Base-by-base conservation (phyloP, 2,797 vertebrate species). In the Trematocara caparti region DNA sequence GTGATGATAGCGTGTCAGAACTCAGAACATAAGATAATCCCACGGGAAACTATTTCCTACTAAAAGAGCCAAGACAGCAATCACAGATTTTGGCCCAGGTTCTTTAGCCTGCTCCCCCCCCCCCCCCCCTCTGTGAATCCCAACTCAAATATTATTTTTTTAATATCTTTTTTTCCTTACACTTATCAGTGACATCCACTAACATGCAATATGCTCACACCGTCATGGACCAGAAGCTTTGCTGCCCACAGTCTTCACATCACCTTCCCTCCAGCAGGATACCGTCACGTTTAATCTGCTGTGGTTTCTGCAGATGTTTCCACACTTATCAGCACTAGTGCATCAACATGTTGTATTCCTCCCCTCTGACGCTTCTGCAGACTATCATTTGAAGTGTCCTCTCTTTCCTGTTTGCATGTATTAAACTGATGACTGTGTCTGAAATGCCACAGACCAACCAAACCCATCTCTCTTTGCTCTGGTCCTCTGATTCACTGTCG, bases 341-440 rank as follows among this genome's bases (percentile, higher is more conserved):
- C 73, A 76, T 86, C 84, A 75, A 79, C 81, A 83, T 72, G 34
- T 62, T 78, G 71, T 80, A 62, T 72, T 85, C 73, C 57, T 50
- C 66, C 51, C 73, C 78, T 78, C 59, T 74, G 38, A 40, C 34
- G 57, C 80, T 81, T 85, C 84, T 79, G 79, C 81, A 86, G 53
- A 79, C 62, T 80, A 83, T 86, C 80, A 90, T 89, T 88, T 86
- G 83, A 75, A 90, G 80, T 81, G 85, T 81, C 71, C 90, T 59
- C 49, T 75, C 69, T 84, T 83, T 85, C 73, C 40, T 75, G 59
- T 80, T 77, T 59, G 79, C 24, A 77, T 84, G 57, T 81, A 57
- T 87, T 84, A 84, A 81, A 85, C 24, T 88, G 84, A 92, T 90
- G 78, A 88, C 87, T 94, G 77, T 85, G 86, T 80, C 86, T 83